A percentile compares a stretch with the other conserved stretches of the same genome.
Evolutionary conservation across 2,797 vertebrate species (phyloP).

Genomic region (Lithobates sylvaticus): DNA sequence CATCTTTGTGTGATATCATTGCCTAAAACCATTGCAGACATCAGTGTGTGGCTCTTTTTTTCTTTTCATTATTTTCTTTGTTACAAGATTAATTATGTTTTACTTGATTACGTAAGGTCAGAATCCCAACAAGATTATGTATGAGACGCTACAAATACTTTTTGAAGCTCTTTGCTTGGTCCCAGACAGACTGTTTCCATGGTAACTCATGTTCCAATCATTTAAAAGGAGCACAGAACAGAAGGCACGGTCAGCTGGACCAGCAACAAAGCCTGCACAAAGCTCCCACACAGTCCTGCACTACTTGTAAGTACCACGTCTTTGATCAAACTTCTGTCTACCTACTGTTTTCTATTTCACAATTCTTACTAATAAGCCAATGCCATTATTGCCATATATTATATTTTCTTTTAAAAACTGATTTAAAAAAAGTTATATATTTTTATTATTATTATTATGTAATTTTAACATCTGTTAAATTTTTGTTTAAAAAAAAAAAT

Average conservation of each 20-base stretch:
- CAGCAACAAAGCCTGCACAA: slow-evolving; percentile 46
- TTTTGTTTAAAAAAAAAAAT: too few species aligned
- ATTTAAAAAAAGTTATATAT: too few species aligned
- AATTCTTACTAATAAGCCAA: too few species aligned
- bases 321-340: not conserved
- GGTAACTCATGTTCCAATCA: slow-evolving; percentile 66
- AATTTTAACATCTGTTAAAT: too few species aligned
- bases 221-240: slow-evolving; percentile 68
- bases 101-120: too few species aligned
- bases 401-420: too few species aligned
- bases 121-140: too few species aligned
- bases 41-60: not conserved
- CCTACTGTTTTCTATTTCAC: too few species aligned
- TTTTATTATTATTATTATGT: too few species aligned
- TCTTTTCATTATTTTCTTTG: not conserved
- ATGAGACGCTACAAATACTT: too few species aligned
- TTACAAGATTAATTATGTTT: too few species aligned
- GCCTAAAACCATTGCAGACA: not conserved
- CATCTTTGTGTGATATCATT: slow-evolving; percentile 12
- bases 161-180: not conserved
- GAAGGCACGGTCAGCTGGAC: slow-evolving; percentile 50
- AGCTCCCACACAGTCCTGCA: not conserved
- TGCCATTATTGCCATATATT: too few species aligned
- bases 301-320: slow-evolving; percentile 71
- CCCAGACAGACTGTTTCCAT: slow-evolving; percentile 67